A percentile compares a stretch with the other conserved stretches of the same genome.
Conservation (phyloP, 1,140 invertebrate genomes). For the Drosophila trapezifrons region DNA sequence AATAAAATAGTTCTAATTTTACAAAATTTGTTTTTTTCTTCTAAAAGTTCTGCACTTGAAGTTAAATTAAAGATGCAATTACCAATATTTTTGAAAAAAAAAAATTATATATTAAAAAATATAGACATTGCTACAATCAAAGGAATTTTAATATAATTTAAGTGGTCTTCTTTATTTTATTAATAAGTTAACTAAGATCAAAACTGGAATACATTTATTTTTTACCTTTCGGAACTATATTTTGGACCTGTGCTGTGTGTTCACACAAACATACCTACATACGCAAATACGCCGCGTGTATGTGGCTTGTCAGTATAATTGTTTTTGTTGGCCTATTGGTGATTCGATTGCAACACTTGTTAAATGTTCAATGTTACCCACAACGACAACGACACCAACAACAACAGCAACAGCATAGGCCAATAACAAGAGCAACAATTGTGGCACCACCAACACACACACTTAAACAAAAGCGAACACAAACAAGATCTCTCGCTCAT, state of each 20-base stretch:
- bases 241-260: conserved; percentile 13
- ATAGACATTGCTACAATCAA: too few species aligned
- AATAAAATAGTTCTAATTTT: too few species aligned
- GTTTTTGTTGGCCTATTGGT: conserved; percentile 76
- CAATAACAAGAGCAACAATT: conserved; percentile 82
- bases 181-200: neutral
- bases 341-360: conserved; percentile 79
- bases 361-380: conserved; percentile 81
- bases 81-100: too few species aligned
- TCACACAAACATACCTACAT: neutral
- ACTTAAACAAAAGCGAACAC: conserved; percentile 32
- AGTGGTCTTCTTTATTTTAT: too few species aligned
- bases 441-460: conserved; percentile 73
- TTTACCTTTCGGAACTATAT: neutral
- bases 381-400: conserved; percentile 68
- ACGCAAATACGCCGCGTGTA: conserved; percentile 21
- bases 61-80: too few species aligned
- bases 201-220: neutral
- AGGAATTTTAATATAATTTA: too few species aligned
- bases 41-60: too few species aligned
- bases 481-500: conserved; percentile 75
- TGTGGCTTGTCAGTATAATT: conserved; percentile 56
- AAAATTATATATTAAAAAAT: too few species aligned
- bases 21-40: too few species aligned
- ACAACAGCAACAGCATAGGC: conserved; percentile 55